Evolutionary conservation across 2,888 invertebrate genomes (phyloP).

Genomic region (Stenchaetothrips biformis): DNA sequence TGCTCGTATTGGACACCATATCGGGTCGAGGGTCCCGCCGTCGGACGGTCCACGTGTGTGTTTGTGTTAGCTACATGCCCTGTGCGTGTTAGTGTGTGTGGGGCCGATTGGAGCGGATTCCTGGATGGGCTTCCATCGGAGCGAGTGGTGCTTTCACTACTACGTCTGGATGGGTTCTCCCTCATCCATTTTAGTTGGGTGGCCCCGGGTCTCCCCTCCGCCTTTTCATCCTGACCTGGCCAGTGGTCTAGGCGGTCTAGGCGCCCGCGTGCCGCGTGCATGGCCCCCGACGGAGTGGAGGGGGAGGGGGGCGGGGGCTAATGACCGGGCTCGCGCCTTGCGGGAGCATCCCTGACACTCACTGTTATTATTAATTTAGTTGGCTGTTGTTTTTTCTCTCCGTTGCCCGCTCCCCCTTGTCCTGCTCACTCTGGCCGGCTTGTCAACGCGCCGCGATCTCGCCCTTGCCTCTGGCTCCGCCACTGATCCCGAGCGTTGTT

Average conservation of each 20-base stretch:
- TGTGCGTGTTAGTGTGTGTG: too few relatives aligned
- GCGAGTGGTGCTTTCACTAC: neutral
- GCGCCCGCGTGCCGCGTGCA: neutral
- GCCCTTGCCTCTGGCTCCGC: neutral
- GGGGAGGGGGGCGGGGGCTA: neutral
- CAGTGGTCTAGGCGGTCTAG: neutral
- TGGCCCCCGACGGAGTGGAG: neutral
- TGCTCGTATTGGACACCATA: too few relatives aligned
- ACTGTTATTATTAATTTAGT: constrained; percentile 5
- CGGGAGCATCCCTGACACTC: neutral
- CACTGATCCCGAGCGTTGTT: neutral
- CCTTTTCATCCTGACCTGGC: neutral
- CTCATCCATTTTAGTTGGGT: neutral
- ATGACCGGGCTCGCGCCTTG: neutral
- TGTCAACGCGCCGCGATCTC: neutral
- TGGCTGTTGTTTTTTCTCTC: neutral
- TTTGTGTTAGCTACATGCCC: too few relatives aligned
- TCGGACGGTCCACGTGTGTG: too few relatives aligned
- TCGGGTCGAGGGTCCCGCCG: too few relatives aligned
- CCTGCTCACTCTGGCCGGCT: neutral
- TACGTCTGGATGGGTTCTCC: neutral
- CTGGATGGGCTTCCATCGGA: too few relatives aligned
- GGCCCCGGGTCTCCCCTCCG: neutral
- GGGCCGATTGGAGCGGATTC: too few relatives aligned
- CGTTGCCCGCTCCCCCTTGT: neutral